Percentiles rank a stretch among this genome's conserved stretches.
Evolutionary conservation across 2,797 vertebrate species (phyloP).

Genomic region (Acanthurus leucopareius): DNA sequence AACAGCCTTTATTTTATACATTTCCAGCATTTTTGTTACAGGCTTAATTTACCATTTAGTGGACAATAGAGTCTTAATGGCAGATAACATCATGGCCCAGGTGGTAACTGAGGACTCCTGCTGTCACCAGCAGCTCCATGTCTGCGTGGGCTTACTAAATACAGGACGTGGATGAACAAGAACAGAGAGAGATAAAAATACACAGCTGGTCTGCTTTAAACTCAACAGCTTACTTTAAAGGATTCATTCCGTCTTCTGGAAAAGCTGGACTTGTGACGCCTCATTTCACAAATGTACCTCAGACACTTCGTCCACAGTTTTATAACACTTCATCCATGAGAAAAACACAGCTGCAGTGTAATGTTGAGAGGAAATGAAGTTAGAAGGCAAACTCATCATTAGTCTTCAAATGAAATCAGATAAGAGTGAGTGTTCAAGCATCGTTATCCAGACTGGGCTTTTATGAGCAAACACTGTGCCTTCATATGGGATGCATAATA

Average conservation of each 20-base stretch:
- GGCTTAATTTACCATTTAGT: slow-evolving; percentile 65
- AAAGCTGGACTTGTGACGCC: slow-evolving; percentile 82
- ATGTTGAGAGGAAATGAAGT: slow-evolving; percentile 79
- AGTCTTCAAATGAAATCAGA: slow-evolving; percentile 82
- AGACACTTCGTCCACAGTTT: slow-evolving; percentile 73
- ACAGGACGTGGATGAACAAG: slow-evolving; percentile 49
- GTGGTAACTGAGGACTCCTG: slow-evolving; percentile 56
- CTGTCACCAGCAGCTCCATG: slow-evolving; percentile 49
- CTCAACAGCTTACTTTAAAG: slow-evolving; percentile 76
- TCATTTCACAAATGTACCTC: slow-evolving; percentile 85
- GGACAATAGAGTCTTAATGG: slow-evolving; percentile 69
- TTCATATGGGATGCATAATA: slow-evolving; percentile 81
- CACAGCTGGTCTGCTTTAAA: slow-evolving; percentile 58
- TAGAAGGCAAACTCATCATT: slow-evolving; percentile 80
- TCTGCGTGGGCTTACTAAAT: slow-evolving; percentile 60
- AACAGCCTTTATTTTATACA: slow-evolving; percentile 11
- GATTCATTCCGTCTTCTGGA: slow-evolving; percentile 73
- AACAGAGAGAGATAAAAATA: slow-evolving; percentile 28
- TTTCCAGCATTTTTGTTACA: slow-evolving; percentile 40
- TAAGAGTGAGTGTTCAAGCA: slow-evolving; percentile 78
- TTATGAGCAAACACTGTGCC: slow-evolving; percentile 77
- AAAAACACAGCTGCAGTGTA: slow-evolving; percentile 61
- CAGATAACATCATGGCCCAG: slow-evolving; percentile 59
- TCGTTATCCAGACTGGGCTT: slow-evolving; percentile 78
- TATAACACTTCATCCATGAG: slow-evolving; percentile 76